These are phyloP conservation scores for Protobothrops mucrosquamatus DNA, from an alignment of 2,113 vertebrate genomes.

Conservation along the genomic window DNA sequence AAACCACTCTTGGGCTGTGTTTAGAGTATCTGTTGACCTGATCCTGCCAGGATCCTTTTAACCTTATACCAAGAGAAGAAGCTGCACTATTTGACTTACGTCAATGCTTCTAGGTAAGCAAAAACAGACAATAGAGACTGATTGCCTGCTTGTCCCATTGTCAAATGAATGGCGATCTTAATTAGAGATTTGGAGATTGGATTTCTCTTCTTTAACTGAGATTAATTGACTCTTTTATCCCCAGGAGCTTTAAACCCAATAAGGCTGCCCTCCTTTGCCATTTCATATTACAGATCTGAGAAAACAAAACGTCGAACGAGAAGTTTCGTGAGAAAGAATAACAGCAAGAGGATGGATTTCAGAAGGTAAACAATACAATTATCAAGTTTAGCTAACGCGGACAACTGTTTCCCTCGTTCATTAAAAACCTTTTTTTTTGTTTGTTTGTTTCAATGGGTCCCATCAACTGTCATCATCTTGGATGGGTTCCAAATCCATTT, in stretches of 20 bases:
- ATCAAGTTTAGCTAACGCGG: background rate
- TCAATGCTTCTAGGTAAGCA: slow-evolving; percentile 36
- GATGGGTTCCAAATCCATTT: background rate
- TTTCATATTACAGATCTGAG: slow-evolving; percentile 48
- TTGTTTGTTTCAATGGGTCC: background rate
- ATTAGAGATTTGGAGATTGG: slow-evolving; percentile 40
- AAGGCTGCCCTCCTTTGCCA: slow-evolving; percentile 27
- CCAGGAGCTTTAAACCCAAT: slow-evolving; percentile 33
- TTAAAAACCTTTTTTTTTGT: background rate
- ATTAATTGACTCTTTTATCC: background rate
- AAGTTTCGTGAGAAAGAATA: slow-evolving; percentile 12
- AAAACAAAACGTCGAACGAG: slow-evolving; percentile 19
- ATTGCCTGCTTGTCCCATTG: slow-evolving; percentile 39
- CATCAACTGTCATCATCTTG: background rate
- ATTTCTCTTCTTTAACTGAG: slow-evolving; percentile 26
- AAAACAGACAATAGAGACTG: slow-evolving; percentile 3
- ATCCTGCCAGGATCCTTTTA: background rate
- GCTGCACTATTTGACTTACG: slow-evolving; percentile 10
- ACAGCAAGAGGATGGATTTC: slow-evolving; percentile 18
- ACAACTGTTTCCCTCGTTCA: background rate
- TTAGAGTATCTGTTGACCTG: background rate
- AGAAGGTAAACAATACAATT: slow-evolving; percentile 31
- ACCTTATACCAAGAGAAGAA: background rate
- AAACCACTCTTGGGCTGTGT: background rate
- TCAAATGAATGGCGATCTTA: slow-evolving; percentile 52